Evolutionary conservation across 92 coral and sea anemone species (phyloP), one percentile per base, ranked within the genome.

Genomic region (Montipora capitata): DNA sequence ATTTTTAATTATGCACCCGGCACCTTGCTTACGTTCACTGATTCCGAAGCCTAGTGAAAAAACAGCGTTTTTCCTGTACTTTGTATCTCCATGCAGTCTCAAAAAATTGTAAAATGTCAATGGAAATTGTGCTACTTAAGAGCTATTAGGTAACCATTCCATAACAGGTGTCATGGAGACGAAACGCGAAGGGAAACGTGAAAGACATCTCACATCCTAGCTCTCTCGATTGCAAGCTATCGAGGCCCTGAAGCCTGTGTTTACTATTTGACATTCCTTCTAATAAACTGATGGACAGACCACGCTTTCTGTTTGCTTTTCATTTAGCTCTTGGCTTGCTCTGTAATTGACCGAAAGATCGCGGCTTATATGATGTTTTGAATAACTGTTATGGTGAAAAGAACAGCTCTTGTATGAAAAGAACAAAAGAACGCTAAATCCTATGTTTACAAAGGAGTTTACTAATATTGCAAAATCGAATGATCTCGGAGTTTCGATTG

Each of bases 351-450:
- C 59, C 61, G 71, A 72, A 59, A 81, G 49, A 56, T 81, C 70
- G 43, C 48, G 52, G 7, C 52, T 48, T 59, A 18, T 72, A 10
- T 72, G 35, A 58, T 67, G 7, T 49, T 81, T 42, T 83, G 80
- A 72, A 73, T 83, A 73, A 77, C 72, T 72, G 52, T 69, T 83
- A 42, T 57, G 35, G 59, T 83, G 87, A 72, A 83, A 82, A 72
- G 87, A 83, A 72, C 61, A 58, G 71, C 70, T 20, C 38, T 72
- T 69, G 56, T 82, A 52, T 70, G 54, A 17, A 18, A n/a, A 40
- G 72, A 83, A 83, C 79, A 83, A 83, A 72, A 70, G 54, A 44
- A 0, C 0, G 2, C 71, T 83, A 72, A 83, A 70, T 45, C 87
- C 49, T 72, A 43, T 71, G 79, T 59, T 83, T 83, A 73, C 79